phyloP scores from a whole-genome alignment of 2,113 vertebrate genomes.

The Actinemys pallida region DNA sequence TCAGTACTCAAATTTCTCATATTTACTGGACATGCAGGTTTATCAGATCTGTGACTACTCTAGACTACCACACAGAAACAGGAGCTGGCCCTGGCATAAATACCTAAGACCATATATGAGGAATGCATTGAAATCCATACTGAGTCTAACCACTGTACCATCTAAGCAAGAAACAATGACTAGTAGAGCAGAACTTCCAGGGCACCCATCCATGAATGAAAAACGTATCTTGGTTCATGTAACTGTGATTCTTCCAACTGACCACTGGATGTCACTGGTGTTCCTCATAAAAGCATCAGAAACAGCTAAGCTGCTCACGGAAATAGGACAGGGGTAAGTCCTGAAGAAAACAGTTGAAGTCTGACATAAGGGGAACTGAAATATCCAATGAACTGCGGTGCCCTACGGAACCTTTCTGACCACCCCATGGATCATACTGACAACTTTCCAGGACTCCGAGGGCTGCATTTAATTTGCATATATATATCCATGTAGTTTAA shows the following conservation, averaged over 20 bases:
- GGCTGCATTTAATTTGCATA: background rate
- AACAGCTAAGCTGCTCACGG: background rate
- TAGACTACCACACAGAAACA: background rate
- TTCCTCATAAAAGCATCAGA: background rate
- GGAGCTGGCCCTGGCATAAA: background rate
- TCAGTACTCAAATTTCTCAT: background rate
- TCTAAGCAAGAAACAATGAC: background rate
- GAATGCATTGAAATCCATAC: background rate
- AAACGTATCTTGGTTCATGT: background rate
- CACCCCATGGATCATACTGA: background rate
- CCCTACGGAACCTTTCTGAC: background rate
- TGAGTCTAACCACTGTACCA: background rate
- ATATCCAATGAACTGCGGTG: background rate
- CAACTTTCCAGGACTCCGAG: background rate
- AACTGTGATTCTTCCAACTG: background rate
- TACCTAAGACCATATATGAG: background rate
- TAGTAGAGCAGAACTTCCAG: background rate
- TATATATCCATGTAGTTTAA: background rate
- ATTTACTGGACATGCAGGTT: background rate
- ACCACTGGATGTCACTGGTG: background rate
- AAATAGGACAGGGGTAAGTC: background rate
- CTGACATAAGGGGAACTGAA: background rate
- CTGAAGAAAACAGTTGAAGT: background rate
- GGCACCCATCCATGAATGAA: background rate
- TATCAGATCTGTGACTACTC: background rate